Percentiles rank a stretch among this genome's conserved stretches.
These are phyloP conservation scores for Brenthis ino DNA, from an alignment of 2,888 invertebrate genomes.

Conservation along the genomic window DNA sequence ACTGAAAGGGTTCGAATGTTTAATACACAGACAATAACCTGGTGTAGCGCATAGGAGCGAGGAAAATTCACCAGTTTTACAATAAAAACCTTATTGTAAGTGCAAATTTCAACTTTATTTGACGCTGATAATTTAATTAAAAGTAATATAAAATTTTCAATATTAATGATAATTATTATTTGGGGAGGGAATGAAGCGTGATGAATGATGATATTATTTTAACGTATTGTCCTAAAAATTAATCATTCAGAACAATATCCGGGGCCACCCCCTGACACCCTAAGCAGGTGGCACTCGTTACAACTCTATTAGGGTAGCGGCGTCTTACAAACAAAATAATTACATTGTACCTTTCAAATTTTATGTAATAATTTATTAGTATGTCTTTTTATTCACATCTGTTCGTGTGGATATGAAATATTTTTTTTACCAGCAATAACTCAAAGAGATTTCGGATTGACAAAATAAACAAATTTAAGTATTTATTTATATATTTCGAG, in stretches of 20 bases:
- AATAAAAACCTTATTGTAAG: too few species aligned
- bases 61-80: too few species aligned
- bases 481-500: too few species aligned
- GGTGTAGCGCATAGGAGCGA: too few species aligned
- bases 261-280: constrained; percentile 35
- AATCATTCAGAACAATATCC: constrained; percentile 39
- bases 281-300: constrained; percentile 45
- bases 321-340: constrained; percentile 6
- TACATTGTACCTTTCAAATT: constrained; percentile 1
- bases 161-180: constrained; percentile 22
- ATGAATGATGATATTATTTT: constrained; percentile 18
- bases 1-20: too few species aligned
- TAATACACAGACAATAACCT: too few species aligned
- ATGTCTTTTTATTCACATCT: background rate
- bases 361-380: constrained; percentile 2
- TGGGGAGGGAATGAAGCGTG: constrained; percentile 13
- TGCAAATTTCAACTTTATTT: too few species aligned
- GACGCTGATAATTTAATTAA: constrained; percentile 9
- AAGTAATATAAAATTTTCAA: constrained; percentile 14
- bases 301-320: constrained; percentile 46
- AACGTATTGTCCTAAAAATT: constrained; percentile 34
- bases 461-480: too few species aligned
- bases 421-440: too few species aligned
- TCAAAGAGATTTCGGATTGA: too few species aligned
- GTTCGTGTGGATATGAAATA: too few species aligned